Base-by-base conservation (phyloP, 2,888 invertebrate species). In the Conomelus anceps region DNA sequence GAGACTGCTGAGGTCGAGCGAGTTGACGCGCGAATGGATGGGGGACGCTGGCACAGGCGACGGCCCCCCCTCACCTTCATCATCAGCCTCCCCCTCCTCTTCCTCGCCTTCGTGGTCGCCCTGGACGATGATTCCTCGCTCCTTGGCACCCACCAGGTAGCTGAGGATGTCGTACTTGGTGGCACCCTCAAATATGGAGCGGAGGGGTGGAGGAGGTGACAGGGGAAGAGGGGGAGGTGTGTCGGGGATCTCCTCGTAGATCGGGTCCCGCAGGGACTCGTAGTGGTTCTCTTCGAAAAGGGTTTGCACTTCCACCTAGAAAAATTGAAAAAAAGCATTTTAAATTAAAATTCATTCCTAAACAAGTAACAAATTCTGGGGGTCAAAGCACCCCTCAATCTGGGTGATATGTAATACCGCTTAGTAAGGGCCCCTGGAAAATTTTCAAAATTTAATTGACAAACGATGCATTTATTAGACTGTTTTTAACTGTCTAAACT, bases 131-230 rank as follows among this genome's bases (percentile, higher is more conserved):
- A 92, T 91, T 20, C 92, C 95, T 91, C 96, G 94, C 93, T 96
- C 96, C 93, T 97, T 97, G 90, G 97, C 97, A 93, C 97, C 98
- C 90, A 98, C 98, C 91, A 98, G 94, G 92, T 98, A 98, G 90
- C 97, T 97, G 88, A 98, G 94, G 92, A 98, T 97, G 92, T 98
- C 98, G 92, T 98, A 97, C 93, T 98, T 98, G 20, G 97, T 97
- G 90, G 97, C 97, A 88, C 97, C 96, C 94, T 91, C 90, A 90
- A 89, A 92, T 85, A 89, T 93, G 90, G 90, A 92, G 90, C 95
- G 94, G 87, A 95, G 95, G 91, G 95, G 96, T 90, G 95, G 94
- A 0, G 97, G 97, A 0, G 97, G 97, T 22, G 97, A 96, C 0
- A 96, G 93, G 0, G 97, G 97, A 92, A 97, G 93, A 1, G 97